Evolutionary conservation across 2,113 vertebrate genomes (phyloP), one percentile per base, ranked within the genome.

Genomic region (Forbesichthys papilliferus): DNA sequence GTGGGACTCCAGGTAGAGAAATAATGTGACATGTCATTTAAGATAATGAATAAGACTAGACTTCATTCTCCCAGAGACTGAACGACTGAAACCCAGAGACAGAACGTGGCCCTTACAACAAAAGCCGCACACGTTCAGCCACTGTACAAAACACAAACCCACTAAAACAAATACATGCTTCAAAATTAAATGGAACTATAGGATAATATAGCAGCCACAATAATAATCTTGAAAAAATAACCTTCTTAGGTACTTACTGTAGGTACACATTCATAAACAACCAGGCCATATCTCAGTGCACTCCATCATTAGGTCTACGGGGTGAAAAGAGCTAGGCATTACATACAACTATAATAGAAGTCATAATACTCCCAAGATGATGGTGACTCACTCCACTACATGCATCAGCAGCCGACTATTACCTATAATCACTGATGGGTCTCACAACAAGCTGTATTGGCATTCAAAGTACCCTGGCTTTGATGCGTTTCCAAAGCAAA

Each of bases 1-100:
- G 58, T 70, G 8, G 20, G 61, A 78, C 61, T 82, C 11, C 69
- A 48, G 46, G 14, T 18, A 13, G 1, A 16, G 16, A 75, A 59
- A 68, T 66, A 60, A 61, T 56, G 56, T 61, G 42, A 61, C 20
- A 61, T 34, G 2, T 68, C 60, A 18, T 72, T 20, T 5, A 55
- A 65, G 47, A 18, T 62, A 14, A 52, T 36, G 16, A 12, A 48
- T 59, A 69, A 65, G 14, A 46, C 1, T 46, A 27, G 13, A 63
- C n/a, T 57, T 60, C 1, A 5, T 71, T 0, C 20, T 18, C 47
- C 52, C 73, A 10, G 13, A 4, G 49, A 52, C 11, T 12, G 36
- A 42, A 42, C 7, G 36, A 16, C 16, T 16, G 16, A 16, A 27
- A 27, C 47, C 52, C 73, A 10, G 13, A 4, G 49, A 52, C 11